These are phyloP conservation scores for Melipona quadrifasciata DNA, from an alignment of 1,140 invertebrate genomes.

Conservation along the genomic window DNA sequence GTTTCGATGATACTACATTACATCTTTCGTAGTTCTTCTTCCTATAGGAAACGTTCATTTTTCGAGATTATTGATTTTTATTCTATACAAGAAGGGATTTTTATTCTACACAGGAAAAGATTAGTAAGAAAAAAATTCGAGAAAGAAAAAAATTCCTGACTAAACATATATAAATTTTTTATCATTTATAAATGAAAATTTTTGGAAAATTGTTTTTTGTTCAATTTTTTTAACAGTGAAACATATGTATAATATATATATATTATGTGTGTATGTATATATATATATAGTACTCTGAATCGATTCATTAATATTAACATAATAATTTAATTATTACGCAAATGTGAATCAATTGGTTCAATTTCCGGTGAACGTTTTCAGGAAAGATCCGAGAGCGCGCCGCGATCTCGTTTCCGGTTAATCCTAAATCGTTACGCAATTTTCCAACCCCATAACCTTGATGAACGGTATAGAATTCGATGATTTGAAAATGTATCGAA, in stretches of 20 bases:
- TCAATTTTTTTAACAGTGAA: not conserved
- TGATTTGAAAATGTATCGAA: constrained; percentile 47
- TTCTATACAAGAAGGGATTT: not conserved
- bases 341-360: constrained; percentile 12
- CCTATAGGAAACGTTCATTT: constrained; percentile 11
- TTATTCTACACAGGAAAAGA: not conserved
- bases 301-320: constrained; percentile 19
- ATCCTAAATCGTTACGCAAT: constrained; percentile 29
- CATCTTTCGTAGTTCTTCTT: constrained; percentile 23
- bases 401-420: constrained; percentile 14
- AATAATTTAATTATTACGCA: not conserved
- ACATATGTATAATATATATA: not conserved
- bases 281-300: not conserved
- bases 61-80: not conserved
- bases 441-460: constrained; percentile 25
- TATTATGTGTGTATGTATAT: too few species aligned
- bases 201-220: not conserved
- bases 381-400: not conserved
- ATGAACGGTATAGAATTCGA: constrained; percentile 25
- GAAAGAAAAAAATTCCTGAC: not conserved
- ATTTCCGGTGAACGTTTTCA: constrained; percentile 21
- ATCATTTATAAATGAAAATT: not conserved
- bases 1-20: constrained; percentile 27
- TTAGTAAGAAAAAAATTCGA: not conserved
- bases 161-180: not conserved